These are phyloP conservation scores for Chondrilla cf. caribensis DNA, from an alignment of 37 sponge, comb jelly and placozoan genomes.

Conservation along the genomic window DNA sequence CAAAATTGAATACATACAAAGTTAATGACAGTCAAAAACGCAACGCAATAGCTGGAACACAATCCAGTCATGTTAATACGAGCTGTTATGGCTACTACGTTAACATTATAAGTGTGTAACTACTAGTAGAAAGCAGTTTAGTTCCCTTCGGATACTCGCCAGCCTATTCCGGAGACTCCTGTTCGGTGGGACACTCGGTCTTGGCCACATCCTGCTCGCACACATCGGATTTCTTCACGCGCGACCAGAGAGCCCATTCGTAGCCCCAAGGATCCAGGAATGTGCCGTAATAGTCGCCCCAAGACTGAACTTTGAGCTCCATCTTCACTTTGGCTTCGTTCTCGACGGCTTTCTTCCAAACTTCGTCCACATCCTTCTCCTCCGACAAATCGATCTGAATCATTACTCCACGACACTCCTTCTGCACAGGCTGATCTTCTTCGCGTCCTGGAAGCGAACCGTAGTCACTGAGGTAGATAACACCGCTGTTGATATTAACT, in stretches of 20 bases:
- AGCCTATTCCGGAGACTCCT: too few species aligned
- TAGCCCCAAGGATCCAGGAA: slow-evolving; percentile 57
- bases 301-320: slow-evolving; percentile 44
- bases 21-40: too few species aligned
- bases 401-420: neutral
- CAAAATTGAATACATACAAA: too few species aligned
- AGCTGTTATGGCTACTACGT: too few species aligned
- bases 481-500: slow-evolving; percentile 32
- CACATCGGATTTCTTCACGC: too few species aligned
- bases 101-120: too few species aligned
- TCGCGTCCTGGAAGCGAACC: neutral
- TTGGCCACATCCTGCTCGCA: too few species aligned
- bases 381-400: slow-evolving; percentile 29
- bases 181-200: too few species aligned
- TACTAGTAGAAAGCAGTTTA: too few species aligned
- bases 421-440: neutral
- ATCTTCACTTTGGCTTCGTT: slow-evolving; percentile 31
- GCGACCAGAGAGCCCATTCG: slow-evolving; percentile 23
- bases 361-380: slow-evolving; percentile 10
- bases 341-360: slow-evolving; percentile 55
- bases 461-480: slow-evolving; percentile 35
- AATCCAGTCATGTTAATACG: too few species aligned
- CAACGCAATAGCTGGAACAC: too few species aligned
- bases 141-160: too few species aligned
- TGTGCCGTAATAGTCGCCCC: slow-evolving; percentile 40